phyloP scores from a whole-genome alignment of 2,113 vertebrate species.

The Antigone vipio region DNA sequence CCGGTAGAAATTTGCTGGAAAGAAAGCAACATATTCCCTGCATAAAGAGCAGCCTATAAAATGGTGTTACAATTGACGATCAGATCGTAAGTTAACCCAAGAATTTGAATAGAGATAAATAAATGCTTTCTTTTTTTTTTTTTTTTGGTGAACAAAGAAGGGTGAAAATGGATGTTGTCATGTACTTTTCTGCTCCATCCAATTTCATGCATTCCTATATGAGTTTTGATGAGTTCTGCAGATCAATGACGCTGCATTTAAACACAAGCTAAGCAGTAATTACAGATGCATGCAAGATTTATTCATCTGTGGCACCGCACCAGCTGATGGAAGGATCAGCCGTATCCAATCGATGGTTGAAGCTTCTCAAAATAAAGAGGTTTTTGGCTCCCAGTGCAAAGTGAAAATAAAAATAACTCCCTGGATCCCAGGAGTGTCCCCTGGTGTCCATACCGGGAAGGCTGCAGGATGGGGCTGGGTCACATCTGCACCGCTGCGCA shows the following conservation, averaged over 20 bases:
- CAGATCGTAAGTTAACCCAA: neutral
- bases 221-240: slow-evolving; percentile 38
- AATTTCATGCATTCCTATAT: slow-evolving; percentile 23
- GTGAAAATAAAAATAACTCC: neutral
- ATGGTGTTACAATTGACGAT: neutral
- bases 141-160: neutral
- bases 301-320: slow-evolving; percentile 36
- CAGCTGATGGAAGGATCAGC: slow-evolving; percentile 47
- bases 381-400: neutral
- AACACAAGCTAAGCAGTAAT: slow-evolving; percentile 48
- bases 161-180: slow-evolving; percentile 27
- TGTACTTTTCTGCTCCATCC: slow-evolving; percentile 26
- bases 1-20: neutral
- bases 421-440: neutral
- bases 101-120: neutral
- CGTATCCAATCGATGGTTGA: neutral
- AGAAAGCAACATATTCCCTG: neutral
- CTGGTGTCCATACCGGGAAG: neutral
- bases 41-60: neutral
- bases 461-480: neutral
- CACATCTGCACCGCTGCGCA: neutral
- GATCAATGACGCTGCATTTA: slow-evolving; percentile 40
- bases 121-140: neutral
- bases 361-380: slow-evolving; percentile 32
- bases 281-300: slow-evolving; percentile 33